These are phyloP conservation scores for Siderastrea siderea DNA, from an alignment of 92 coral and sea anemone genomes.

Conservation along the genomic window DNA sequence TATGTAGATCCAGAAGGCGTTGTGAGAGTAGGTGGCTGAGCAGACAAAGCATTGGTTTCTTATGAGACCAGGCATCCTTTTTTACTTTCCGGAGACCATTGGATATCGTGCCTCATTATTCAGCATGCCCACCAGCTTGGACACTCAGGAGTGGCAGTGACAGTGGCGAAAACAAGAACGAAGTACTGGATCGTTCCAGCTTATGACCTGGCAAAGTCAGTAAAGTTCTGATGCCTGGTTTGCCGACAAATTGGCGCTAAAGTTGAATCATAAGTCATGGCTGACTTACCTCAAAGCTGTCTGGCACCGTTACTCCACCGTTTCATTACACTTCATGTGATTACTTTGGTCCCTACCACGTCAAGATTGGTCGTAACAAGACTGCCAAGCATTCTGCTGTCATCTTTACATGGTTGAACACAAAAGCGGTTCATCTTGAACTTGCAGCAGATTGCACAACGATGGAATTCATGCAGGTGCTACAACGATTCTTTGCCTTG, in stretches of 20 bases:
- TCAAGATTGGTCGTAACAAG: slow-evolving; percentile 41
- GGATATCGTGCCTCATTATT: slow-evolving; percentile 60
- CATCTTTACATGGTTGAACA: slow-evolving; percentile 52
- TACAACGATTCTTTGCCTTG: slow-evolving; percentile 51
- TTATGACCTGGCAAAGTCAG: slow-evolving; percentile 52
- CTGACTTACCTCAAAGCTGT: slow-evolving; percentile 42
- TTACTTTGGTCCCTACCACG: slow-evolving; percentile 53
- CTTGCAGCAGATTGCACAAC: slow-evolving; percentile 59
- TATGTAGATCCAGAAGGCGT: slow-evolving; percentile 38
- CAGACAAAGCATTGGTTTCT: slow-evolving; percentile 55
- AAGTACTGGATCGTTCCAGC: slow-evolving; percentile 61
- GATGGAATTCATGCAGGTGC: slow-evolving; percentile 62
- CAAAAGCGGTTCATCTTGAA: slow-evolving; percentile 67
- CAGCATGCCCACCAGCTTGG: slow-evolving; percentile 38
- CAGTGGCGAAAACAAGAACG: slow-evolving; percentile 59
- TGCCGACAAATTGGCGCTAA: slow-evolving; percentile 49
- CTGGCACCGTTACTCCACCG: slow-evolving; percentile 56
- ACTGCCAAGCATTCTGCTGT: slow-evolving; percentile 30
- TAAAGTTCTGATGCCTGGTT: slow-evolving; percentile 36
- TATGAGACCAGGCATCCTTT: slow-evolving; percentile 53
- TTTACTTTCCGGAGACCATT: slow-evolving; percentile 40
- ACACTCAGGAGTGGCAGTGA: slow-evolving; percentile 56
- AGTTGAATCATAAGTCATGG: slow-evolving; percentile 54
- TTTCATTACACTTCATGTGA: slow-evolving; percentile 52
- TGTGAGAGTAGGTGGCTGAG: slow-evolving; percentile 63